Conservation (phyloP, 2,797 vertebrate genomes). For the Ispidina lecontei region DNA sequence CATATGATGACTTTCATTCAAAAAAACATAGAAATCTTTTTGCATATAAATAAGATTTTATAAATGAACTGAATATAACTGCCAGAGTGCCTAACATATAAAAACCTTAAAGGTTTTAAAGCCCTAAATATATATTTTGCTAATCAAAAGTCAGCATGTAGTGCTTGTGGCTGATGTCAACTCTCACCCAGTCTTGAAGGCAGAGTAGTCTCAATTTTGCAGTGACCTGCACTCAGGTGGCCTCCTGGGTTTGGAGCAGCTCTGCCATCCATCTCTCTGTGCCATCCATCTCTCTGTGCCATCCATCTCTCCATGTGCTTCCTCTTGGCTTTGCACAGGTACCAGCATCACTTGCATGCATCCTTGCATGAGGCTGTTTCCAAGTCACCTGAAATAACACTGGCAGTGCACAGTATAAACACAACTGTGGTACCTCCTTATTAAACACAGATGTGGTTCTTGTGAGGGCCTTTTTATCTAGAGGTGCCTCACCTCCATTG, state of each 20-base stretch:
- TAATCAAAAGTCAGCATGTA: background rate
- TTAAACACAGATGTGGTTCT: background rate
- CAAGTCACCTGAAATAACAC: background rate
- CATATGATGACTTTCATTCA: background rate
- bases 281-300: no score
- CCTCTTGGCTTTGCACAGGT: background rate
- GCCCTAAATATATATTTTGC: background rate
- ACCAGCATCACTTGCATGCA: background rate
- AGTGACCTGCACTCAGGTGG: background rate
- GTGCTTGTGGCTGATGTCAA: background rate
- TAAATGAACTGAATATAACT: background rate
- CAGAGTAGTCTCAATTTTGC: background rate
- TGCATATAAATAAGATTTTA: background rate
- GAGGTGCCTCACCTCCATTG: background rate
- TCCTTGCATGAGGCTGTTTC: background rate
- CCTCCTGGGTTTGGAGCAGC: background rate
- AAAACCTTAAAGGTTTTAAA: background rate
- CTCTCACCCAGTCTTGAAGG: background rate
- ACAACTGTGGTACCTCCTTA: background rate
- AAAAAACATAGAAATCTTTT: background rate
- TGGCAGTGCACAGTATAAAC: background rate
- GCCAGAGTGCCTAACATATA: background rate
- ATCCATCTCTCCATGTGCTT: background rate
- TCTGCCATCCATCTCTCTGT: background rate
- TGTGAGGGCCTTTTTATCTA: background rate